Conservation (phyloP, 2,113 vertebrate species). For the Baryphthengus martii region DNA sequence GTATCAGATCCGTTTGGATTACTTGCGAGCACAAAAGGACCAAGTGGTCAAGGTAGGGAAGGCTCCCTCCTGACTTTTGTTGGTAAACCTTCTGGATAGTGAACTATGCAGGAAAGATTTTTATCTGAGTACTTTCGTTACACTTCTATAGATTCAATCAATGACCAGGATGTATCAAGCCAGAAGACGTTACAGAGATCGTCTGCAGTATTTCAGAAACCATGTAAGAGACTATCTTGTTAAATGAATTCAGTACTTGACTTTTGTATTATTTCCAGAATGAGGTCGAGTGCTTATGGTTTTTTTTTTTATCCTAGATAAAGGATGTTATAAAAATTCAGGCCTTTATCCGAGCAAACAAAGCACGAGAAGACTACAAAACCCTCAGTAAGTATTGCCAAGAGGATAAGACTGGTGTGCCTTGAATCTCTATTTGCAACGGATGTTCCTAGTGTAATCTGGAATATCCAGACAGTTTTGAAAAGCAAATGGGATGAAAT, state of each 20-base stretch:
- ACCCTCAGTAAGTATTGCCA: slow-evolving; percentile 89
- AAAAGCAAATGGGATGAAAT: neutral
- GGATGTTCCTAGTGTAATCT: neutral
- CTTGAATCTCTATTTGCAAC: neutral
- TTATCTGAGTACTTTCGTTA: neutral
- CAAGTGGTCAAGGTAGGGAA: slow-evolving; percentile 88
- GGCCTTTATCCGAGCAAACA: slow-evolving; percentile 97
- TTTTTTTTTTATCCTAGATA: slow-evolving; percentile 76
- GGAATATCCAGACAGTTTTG: neutral
- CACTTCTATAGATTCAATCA: slow-evolving; percentile 84
- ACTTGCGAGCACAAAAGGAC: slow-evolving; percentile 80
- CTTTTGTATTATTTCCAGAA: neutral
- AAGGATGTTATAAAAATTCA: slow-evolving; percentile 94
- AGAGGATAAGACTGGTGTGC: neutral
- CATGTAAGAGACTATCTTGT: slow-evolving; percentile 77
- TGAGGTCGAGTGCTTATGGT: neutral
- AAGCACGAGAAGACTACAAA: slow-evolving; percentile 97
- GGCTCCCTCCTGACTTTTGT: neutral
- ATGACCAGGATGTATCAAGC: slow-evolving; percentile 94
- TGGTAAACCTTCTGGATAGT: neutral
- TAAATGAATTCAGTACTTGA: neutral
- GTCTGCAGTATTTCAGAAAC: slow-evolving; percentile 90
- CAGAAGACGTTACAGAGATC: slow-evolving; percentile 88
- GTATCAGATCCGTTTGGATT: slow-evolving; percentile 83
- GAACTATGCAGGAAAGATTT: neutral